A percentile compares a stretch with the other conserved stretches of the same genome.
These are phyloP conservation scores for Cephus nigrinus DNA, from an alignment of 2,888 invertebrate species.

Conservation along the genomic window DNA sequence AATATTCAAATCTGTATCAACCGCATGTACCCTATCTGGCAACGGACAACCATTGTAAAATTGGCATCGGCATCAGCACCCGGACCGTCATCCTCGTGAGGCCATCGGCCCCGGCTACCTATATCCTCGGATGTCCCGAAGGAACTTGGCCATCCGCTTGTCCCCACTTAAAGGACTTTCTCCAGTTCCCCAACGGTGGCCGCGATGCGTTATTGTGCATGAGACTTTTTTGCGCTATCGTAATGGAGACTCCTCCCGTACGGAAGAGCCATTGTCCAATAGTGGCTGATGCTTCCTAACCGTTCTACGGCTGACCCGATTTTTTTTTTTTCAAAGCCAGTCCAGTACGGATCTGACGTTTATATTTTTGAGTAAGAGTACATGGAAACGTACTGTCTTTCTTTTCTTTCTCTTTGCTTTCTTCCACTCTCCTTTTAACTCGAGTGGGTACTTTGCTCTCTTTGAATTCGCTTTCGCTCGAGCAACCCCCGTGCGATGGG, in stretches of 20 bases:
- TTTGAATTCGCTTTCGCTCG: background rate
- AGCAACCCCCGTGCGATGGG: background rate
- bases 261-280: background rate
- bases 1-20: conserved; percentile 62
- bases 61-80: background rate
- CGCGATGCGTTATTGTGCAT: conserved; percentile 38
- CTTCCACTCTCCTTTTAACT: background rate
- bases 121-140: conserved; percentile 14
- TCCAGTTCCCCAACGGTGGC: conserved; percentile 1
- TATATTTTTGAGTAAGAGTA: background rate
- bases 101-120: conserved; percentile 13
- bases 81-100: conserved; percentile 4
- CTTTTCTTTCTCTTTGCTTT: background rate
- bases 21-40: conserved; percentile 28
- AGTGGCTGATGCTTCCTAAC: conserved; percentile 20
- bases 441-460: background rate
- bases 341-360: background rate
- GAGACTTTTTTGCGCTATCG: conserved; percentile 23
- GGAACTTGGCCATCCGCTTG: conserved; percentile 5
- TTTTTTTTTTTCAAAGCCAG: conserved; percentile 18
- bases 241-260: background rate
- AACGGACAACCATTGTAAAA: conserved; percentile 23
- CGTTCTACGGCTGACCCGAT: conserved; percentile 36
- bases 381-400: background rate
- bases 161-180: conserved; percentile 8